Percentiles rank a stretch among this genome's conserved stretches.
Evolutionary conservation across 2,888 invertebrate species (phyloP).

Genomic region (Parnassius glacialis): DNA sequence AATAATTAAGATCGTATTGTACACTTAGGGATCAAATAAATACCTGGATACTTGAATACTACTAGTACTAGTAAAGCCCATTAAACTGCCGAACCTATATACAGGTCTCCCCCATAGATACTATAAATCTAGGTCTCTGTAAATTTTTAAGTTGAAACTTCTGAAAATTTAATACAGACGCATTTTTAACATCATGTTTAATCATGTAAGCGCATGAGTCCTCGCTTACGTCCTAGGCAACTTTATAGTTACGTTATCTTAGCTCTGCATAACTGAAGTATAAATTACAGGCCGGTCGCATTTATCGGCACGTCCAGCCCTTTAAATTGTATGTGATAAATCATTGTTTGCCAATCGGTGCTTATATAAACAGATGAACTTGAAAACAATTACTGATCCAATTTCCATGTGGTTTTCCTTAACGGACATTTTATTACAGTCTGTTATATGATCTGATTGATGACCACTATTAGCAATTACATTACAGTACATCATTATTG

Average conservation of each 20-base stretch:
- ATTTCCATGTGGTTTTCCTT: conserved; percentile 26
- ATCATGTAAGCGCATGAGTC: conserved; percentile 8
- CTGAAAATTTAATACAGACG: background rate
- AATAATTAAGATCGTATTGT: too few species aligned
- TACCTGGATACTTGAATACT: too few species aligned
- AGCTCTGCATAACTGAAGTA: background rate
- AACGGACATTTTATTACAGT: conserved; percentile 11
- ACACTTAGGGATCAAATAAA: too few species aligned
- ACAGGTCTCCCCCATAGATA: too few species aligned
- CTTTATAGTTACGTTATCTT: conserved; percentile 3
- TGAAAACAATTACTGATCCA: conserved; percentile 10
- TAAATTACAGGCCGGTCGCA: conserved; percentile 2
- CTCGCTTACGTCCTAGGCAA: conserved; percentile 1
- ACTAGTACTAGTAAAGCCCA: too few species aligned
- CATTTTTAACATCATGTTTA: conserved; percentile 7
- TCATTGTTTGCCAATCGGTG: background rate
- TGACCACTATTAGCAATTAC: too few species aligned
- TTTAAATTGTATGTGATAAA: background rate
- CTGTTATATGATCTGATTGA: conserved; percentile 14
- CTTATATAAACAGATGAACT: background rate
- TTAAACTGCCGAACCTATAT: too few species aligned
- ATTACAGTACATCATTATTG: too few species aligned
- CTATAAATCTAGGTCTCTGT: too few species aligned
- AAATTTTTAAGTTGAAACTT: background rate
- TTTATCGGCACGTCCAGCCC: conserved; percentile 7